Evolutionary conservation across 2,113 vertebrate genomes (phyloP).

Genomic region (Reinhardtius hippoglossoides): DNA sequence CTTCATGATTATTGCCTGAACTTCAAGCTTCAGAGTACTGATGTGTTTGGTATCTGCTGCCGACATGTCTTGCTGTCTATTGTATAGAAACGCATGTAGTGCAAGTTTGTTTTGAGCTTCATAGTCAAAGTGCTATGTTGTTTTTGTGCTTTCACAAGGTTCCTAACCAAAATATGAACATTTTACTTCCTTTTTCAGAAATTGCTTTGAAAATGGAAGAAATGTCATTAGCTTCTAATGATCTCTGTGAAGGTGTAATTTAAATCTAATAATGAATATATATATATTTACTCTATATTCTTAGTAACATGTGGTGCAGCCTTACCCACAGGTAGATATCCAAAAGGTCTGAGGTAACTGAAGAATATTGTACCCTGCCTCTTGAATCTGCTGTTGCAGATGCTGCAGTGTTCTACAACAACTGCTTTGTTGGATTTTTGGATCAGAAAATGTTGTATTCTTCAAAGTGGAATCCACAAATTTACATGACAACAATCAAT

Average conservation of each 20-base stretch:
- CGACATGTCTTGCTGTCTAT: background rate
- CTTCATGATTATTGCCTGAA: background rate
- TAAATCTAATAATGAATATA: too few species aligned
- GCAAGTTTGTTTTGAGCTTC: too few species aligned
- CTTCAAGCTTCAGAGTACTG: background rate
- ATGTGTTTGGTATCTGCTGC: background rate
- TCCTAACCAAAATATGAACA: too few species aligned
- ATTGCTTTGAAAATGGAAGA: background rate
- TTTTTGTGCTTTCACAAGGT: too few species aligned
- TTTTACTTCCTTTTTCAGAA: background rate
- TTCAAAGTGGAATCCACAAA: background rate
- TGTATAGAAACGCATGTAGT: too few species aligned
- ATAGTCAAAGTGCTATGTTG: too few species aligned
- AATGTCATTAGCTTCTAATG: too few species aligned
- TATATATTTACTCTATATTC: too few species aligned
- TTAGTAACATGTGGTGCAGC: background rate
- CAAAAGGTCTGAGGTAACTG: background rate
- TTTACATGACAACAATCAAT: constrained; percentile 13
- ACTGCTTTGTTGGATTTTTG: constrained; percentile 21
- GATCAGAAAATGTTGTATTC: constrained; percentile 10
- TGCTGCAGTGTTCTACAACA: background rate
- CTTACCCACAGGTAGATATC: background rate
- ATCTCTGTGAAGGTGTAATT: too few species aligned
- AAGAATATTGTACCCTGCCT: background rate
- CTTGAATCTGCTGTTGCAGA: background rate